These are phyloP conservation scores for Oxytorus armatus DNA, from an alignment of 2,888 invertebrate genomes.

Conservation along the genomic window DNA sequence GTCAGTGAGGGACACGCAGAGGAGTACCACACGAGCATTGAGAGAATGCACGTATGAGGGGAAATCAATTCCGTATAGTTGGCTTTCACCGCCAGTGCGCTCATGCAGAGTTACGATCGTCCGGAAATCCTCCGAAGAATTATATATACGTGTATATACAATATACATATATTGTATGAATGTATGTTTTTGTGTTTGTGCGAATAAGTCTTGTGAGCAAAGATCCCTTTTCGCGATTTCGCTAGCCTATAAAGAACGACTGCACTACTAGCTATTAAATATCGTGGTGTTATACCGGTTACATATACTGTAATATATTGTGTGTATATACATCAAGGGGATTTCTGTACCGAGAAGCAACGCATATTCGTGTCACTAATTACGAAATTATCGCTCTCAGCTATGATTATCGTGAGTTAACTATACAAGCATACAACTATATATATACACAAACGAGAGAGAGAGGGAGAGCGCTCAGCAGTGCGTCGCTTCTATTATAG, in stretches of 20 bases:
- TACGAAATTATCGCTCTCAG: constrained; percentile 66
- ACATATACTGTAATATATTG: constrained; percentile 26
- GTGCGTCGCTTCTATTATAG: constrained; percentile 46
- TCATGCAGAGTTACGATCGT: constrained; percentile 72
- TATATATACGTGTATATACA: constrained; percentile 29
- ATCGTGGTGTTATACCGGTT: constrained; percentile 36
- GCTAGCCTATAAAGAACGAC: constrained; percentile 63
- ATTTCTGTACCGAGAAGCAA: constrained; percentile 53
- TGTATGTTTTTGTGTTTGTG: constrained; percentile 15
- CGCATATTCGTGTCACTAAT: constrained; percentile 67
- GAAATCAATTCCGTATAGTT: constrained; percentile 77
- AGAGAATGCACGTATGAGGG: constrained; percentile 64
- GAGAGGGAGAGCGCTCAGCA: constrained; percentile 19
- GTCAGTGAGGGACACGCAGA: constrained; percentile 45
- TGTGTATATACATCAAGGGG: constrained; percentile 35
- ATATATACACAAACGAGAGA: constrained; percentile 8
- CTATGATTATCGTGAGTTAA: constrained; percentile 63
- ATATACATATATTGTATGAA: background rate
- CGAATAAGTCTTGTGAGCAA: constrained; percentile 45
- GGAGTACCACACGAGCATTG: constrained; percentile 29
- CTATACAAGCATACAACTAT: constrained; percentile 40
- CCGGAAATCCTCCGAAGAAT: constrained; percentile 73
- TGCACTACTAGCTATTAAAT: constrained; percentile 59
- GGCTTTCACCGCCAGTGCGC: constrained; percentile 74
- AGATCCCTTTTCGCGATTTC: constrained; percentile 69